Evolutionary conservation across 2,888 invertebrate genomes (phyloP), one percentile per base, ranked within the genome.

Genomic region (Drosophila anomalipes): DNA sequence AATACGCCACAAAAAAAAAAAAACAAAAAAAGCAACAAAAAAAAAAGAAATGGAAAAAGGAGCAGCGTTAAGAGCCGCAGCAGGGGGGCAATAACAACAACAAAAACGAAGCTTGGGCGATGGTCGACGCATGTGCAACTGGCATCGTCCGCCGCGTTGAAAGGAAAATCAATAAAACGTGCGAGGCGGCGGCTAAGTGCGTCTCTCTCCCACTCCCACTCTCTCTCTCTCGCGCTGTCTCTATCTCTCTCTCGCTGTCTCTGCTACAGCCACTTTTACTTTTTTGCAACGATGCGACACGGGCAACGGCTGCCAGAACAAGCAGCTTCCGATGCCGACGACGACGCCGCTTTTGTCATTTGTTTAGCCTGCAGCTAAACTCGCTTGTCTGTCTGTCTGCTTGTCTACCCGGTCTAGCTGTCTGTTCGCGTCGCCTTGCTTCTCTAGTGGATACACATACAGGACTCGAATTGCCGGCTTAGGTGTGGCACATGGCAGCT

Each of bases 91-190:
- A 54, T 63, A 47, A 47, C 4, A 47, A 47, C 26, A 26, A 47
- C 26, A 26, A 26, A 14, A 22, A 63, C 47, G 19, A 28, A 19
- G 52, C 52, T 37, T 68, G 64, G 65, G 63, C 58, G 79, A 63
- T 62, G 71, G 83, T 74, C 84, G 84, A 86, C 89, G 87, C 89
- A 87, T 89, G 87, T 89, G 86, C 86, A 89, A 86, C 85, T 89
- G 83, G 79, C 84, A 71, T 69, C 68, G 26, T 47, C 39, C 57
- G 57, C 12, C 74, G 67, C 62, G 65, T 41, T 73, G 72, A 75
- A 58, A 82, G 76, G 87, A 89, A 89, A 89, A 89, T 89, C 88
- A 89, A 89, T 89, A 89, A 90, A 89, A 82, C 83, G 84, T 89
- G 85, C 79, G 86, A 84, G 75, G 75, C 80, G 67, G 76, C 78